Conservation (phyloP, 30 jellyfish, hydroid and myxozoan genomes). For the Cassiopea xamachana region DNA sequence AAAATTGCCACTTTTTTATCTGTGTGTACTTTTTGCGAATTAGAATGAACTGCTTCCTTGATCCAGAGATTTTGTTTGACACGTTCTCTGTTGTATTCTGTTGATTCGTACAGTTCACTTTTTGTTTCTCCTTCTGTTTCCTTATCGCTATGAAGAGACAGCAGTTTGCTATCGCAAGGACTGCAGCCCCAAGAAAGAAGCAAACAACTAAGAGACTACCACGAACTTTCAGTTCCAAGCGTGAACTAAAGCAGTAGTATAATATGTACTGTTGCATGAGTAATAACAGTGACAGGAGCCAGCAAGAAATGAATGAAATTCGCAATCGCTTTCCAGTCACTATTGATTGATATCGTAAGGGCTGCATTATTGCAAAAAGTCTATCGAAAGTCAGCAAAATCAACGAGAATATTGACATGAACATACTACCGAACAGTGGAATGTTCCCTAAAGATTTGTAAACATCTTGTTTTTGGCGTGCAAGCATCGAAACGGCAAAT, state of each 20-base stretch:
- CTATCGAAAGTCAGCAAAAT: slow-evolving; percentile 53
- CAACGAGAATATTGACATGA: slow-evolving; percentile 62
- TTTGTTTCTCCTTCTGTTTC: slow-evolving; percentile 6
- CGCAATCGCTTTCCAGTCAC: slow-evolving; percentile 23
- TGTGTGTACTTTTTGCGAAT: not conserved
- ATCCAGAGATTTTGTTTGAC: not conserved
- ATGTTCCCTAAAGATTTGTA: slow-evolving; percentile 34
- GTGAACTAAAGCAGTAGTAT: not conserved
- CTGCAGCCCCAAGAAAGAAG: slow-evolving; percentile 24
- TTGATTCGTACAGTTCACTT: not conserved
- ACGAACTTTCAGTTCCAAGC: slow-evolving; percentile 24
- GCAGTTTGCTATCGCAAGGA: slow-evolving; percentile 32
- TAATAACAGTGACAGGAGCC: slow-evolving; percentile 38
- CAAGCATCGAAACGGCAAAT: slow-evolving; percentile 23
- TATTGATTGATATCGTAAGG: slow-evolving; percentile 17
- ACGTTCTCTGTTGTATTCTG: not conserved
- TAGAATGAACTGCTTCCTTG: not conserved
- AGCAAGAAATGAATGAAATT: not conserved
- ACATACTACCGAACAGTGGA: slow-evolving; percentile 72
- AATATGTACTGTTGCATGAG: slow-evolving; percentile 36
- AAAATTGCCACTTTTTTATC: slow-evolving; percentile 16
- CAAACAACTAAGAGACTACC: slow-evolving; percentile 24
- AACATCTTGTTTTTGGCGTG: not conserved
- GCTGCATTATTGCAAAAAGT: slow-evolving; percentile 32
- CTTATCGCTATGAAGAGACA: slow-evolving; percentile 24